A percentile compares a stretch with the other conserved stretches of the same genome.
Evolutionary conservation across 2,797 vertebrate species (phyloP).

Genomic region (Poliocrania exsul): DNA sequence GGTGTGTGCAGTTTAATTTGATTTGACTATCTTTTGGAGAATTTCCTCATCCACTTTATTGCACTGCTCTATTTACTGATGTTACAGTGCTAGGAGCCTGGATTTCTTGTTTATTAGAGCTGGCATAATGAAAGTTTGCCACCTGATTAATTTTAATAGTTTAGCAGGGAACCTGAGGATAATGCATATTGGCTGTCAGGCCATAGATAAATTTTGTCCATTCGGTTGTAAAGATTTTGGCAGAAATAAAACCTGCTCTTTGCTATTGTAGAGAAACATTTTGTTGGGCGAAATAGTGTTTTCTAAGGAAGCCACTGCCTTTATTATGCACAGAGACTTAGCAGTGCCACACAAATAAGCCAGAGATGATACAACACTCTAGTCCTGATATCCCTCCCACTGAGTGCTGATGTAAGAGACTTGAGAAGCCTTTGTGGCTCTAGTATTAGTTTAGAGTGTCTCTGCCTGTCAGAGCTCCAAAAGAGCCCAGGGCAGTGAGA

Average conservation of each 20-base stretch:
- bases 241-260: slow-evolving; percentile 66
- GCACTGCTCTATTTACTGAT: slow-evolving; percentile 57
- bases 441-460: background rate
- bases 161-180: slow-evolving; percentile 68
- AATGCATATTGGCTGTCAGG: slow-evolving; percentile 65
- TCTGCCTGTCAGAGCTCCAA: background rate
- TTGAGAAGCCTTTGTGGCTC: background rate
- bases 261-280: background rate
- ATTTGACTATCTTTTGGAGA: slow-evolving; percentile 46
- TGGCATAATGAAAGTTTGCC: slow-evolving; percentile 74
- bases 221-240: slow-evolving; percentile 64
- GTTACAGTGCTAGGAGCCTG: slow-evolving; percentile 40
- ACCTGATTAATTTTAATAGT: slow-evolving; percentile 80
- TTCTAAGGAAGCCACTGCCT: background rate
- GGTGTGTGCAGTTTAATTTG: slow-evolving; percentile 4
- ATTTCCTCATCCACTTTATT: slow-evolving; percentile 46
- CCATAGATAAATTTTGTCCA: slow-evolving; percentile 65
- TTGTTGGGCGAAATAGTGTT: background rate
- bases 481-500: background rate
- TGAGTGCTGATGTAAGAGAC: background rate
- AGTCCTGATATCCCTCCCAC: background rate
- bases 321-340: background rate
- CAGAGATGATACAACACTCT: background rate
- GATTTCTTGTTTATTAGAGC: slow-evolving; percentile 73
- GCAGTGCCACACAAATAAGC: background rate